phyloP scores from a whole-genome alignment of 2,888 invertebrate genomes.

The Chrysolina americana region DNA sequence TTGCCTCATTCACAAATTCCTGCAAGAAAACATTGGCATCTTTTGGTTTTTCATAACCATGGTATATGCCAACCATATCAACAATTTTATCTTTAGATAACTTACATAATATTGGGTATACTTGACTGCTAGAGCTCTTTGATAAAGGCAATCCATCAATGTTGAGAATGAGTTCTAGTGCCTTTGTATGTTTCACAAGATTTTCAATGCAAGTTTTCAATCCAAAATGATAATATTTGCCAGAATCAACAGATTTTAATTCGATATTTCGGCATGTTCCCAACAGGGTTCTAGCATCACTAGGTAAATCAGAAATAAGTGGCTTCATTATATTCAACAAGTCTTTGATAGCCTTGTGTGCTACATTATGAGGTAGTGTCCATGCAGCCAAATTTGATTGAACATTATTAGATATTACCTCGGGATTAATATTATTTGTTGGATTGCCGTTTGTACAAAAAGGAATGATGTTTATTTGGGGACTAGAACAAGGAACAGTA shows the following conservation, averaged over 20 bases:
- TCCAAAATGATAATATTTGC: slow-evolving; percentile 35
- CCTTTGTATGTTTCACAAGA: slow-evolving; percentile 18
- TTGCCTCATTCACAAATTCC: slow-evolving; percentile 38
- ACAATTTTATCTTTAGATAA: slow-evolving; percentile 23
- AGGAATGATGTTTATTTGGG: slow-evolving; percentile 4
- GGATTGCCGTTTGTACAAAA: not conserved
- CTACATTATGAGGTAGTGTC: slow-evolving; percentile 22
- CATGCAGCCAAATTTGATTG: slow-evolving; percentile 24
- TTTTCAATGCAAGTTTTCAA: slow-evolving; percentile 25
- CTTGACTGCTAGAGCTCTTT: slow-evolving; percentile 43
- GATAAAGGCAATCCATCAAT: slow-evolving; percentile 45
- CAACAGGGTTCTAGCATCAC: slow-evolving; percentile 40
- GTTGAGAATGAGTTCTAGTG: slow-evolving; percentile 38
- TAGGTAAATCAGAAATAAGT: slow-evolving; percentile 31
- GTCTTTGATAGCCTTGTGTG: slow-evolving; percentile 26
- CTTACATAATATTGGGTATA: slow-evolving; percentile 34
- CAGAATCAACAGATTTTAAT: slow-evolving; percentile 35
- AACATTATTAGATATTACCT: not conserved
- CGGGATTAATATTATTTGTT: not conserved
- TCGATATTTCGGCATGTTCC: slow-evolving; percentile 35
- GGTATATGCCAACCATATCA: slow-evolving; percentile 42
- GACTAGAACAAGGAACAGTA: not conserved
- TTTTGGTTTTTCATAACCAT: slow-evolving; percentile 43
- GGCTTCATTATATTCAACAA: slow-evolving; percentile 28
- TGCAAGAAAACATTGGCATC: slow-evolving; percentile 27